Evolutionary conservation across 2,888 invertebrate species (phyloP).

Genomic region (Steromphala cineraria): DNA sequence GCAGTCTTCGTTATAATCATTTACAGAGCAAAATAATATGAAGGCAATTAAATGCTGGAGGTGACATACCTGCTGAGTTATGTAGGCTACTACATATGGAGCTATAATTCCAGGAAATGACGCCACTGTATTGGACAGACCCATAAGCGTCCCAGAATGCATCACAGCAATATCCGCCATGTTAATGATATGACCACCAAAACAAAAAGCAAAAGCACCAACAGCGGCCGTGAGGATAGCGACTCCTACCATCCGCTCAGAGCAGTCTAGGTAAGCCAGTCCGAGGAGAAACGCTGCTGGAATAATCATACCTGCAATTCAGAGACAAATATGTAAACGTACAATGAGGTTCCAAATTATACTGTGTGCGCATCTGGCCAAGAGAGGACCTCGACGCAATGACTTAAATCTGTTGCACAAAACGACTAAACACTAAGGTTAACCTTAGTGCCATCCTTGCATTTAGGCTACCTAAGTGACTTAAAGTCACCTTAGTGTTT

Average conservation of each 20-base stretch:
- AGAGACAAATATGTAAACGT: background rate
- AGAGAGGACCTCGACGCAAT: too few species aligned
- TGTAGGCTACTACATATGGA: background rate
- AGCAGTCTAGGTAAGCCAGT: background rate
- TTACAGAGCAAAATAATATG: too few species aligned
- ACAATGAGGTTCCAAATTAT: too few species aligned
- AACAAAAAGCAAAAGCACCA: background rate
- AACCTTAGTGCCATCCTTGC: too few species aligned
- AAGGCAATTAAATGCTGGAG: too few species aligned
- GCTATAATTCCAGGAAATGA: constrained; percentile 4
- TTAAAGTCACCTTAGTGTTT: too few species aligned
- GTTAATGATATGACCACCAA: constrained; percentile 3
- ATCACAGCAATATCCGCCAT: constrained; percentile 4
- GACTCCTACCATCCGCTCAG: background rate
- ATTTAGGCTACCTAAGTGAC: too few species aligned
- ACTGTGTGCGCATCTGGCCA: too few species aligned
- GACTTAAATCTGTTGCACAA: too few species aligned
- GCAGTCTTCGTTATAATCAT: too few species aligned
- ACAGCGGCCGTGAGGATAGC: background rate
- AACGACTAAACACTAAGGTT: too few species aligned
- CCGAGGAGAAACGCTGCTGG: background rate
- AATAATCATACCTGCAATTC: background rate
- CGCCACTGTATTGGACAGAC: background rate
- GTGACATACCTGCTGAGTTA: background rate
- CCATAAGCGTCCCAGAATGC: background rate